Base-by-base conservation (phyloP, 2,888 invertebrate genomes). In the Meteorus colon region DNA sequence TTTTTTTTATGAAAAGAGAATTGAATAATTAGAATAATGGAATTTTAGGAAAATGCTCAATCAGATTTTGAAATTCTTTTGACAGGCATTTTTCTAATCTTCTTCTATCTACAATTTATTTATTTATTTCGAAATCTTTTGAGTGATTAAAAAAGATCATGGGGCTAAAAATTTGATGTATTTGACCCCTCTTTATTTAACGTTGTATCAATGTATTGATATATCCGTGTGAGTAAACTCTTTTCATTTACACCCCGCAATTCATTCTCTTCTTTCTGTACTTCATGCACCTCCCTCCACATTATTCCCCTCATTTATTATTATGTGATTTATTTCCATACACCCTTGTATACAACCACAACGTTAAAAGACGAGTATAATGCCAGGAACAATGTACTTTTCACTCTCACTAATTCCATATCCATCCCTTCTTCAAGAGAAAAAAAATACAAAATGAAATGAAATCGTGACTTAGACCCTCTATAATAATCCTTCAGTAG, bases 371-470 rank as follows among this genome's bases (percentile, higher is more conserved):
- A 81, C 82, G 77, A 81, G 71, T 75, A 74, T 73, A 69, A 73
- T 37, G 67, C 48, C 70, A 66, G 66, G 6, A 60, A 29, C 66
- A 66, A 24, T 82, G 86, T 86, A 87, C 86, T 87, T 88, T 87
- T 87, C 87, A 87, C 87, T 88, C 86, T 86, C 85, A 83, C 85
- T 87, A 88, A 87, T 88, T 88, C 86, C 84, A 74, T 48, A 79
- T 73, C 70, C 74, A n/a, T n/a, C 4, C 48, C 16, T 14, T 48
- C 16, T 1, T 55, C 8, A n/a, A 6, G 6, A n/a, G n/a, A 55
- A 55, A 19, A 55, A 19, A 55, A 55, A 55, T 19, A 55, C 16
- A n/a, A 4, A 48, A 48, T 48, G 14, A 16, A 48, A 48, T n/a
- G 16, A 48, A 48, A 48, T 48, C 45, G 59, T 24, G 45, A 19